Conservation (phyloP, 2,888 invertebrate species). For the Exocentrus adspersus region DNA sequence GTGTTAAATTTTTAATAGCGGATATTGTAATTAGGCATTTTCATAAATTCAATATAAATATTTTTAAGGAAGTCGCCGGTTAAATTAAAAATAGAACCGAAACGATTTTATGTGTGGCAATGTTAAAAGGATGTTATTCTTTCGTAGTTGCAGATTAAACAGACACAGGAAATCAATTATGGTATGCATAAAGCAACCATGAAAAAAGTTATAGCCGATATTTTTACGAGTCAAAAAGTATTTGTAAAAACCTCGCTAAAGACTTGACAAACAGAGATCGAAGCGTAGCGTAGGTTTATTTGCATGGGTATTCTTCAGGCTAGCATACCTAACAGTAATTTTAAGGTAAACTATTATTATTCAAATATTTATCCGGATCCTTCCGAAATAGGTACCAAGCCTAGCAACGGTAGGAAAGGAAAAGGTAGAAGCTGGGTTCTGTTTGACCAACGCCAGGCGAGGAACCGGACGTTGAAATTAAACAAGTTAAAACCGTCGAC, state of each 20-base stretch:
- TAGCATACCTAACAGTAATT: too few species aligned
- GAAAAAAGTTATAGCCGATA: conserved; percentile 22
- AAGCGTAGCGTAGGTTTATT: too few species aligned
- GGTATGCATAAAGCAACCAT: conserved; percentile 34
- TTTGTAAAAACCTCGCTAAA: too few species aligned
- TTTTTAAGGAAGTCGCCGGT: conserved; percentile 24
- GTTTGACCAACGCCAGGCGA: conserved; percentile 15
- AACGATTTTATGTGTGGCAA: conserved; percentile 21
- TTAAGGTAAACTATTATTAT: too few species aligned
- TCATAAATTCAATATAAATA: conserved; percentile 24
- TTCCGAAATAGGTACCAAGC: too few species aligned
- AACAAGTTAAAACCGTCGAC: conserved; percentile 40
- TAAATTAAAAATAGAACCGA: conserved; percentile 24
- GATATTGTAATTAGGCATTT: conserved; percentile 24
- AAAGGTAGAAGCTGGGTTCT: conserved; percentile 16
- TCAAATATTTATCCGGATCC: too few species aligned
- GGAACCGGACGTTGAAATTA: conserved; percentile 47
- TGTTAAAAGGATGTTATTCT: conserved; percentile 39
- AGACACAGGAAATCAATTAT: conserved; percentile 40
- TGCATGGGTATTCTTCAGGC: too few species aligned
- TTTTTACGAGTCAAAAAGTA: conserved; percentile 4
- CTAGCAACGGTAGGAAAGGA: too few species aligned
- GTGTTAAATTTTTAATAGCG: conserved; percentile 18
- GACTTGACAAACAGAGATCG: too few species aligned
- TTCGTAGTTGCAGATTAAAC: conserved; percentile 29